Base-by-base conservation (phyloP, 2,113 vertebrate species). In the Clinocottus analis region DNA sequence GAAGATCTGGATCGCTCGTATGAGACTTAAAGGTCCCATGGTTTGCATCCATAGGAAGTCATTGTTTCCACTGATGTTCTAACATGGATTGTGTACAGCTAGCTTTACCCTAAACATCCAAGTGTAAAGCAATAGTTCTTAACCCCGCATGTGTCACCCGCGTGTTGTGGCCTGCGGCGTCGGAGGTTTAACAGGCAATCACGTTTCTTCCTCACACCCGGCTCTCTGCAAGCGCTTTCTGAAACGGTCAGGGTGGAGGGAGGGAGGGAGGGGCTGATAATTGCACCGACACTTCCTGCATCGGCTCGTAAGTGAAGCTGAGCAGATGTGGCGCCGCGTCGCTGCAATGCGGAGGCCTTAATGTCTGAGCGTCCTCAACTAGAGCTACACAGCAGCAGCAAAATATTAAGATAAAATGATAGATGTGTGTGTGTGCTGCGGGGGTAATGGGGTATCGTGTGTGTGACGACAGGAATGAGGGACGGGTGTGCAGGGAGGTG, bases 121-220 rank as follows among this genome's bases (percentile, higher is more conserved):
- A 58, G 23, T 67, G 59, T 33, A 67, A 77, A 75, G 63, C 43
- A 23, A 55, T 35, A 6, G 47, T 45, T n/a, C n/a, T n/a, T n/a
- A n/a, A n/a, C n/a, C n/a, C n/a, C n/a, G n/a, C 82, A 88, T 64
- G 80, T 86, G 84, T 82, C 47, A 5, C 19, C 77, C 47, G 59
- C 56, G 67, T 80, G 83, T 64, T 33, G 72, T n/a, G 35, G 80
- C 77, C 82, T 49, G 71, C 16, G 25, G 80, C 79, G 82, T 79
- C 33, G 27, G 79, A 47, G 19, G 62, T 56, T 87, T 84, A 83
- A 88, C 79, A 65, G 75, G 78, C 81, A 87, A 81, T 78, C 78
- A n/a, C 25, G 25, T 75, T 76, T 45, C 82, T 66, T 87, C 86
- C 81, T 89, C 63, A 83, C 82, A 83, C 73, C 71, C 72, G 58